These are phyloP conservation scores for Climacteris rufus DNA, from an alignment of 2,113 vertebrate genomes.

Conservation along the genomic window DNA sequence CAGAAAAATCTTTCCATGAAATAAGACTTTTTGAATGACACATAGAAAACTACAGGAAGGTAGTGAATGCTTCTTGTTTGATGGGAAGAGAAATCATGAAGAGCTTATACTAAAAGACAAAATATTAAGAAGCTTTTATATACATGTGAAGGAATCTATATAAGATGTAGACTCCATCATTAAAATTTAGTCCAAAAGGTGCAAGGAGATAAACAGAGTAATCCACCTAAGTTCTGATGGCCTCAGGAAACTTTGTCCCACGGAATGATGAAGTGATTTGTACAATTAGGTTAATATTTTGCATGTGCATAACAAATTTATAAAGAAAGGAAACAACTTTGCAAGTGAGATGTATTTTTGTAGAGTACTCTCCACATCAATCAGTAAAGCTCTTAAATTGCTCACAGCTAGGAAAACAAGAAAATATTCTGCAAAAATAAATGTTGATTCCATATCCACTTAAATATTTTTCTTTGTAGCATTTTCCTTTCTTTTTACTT, in stretches of 20 bases:
- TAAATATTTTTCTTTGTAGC: neutral
- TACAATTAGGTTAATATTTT: neutral
- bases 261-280: neutral
- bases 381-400: neutral
- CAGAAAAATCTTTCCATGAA: neutral
- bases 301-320: neutral
- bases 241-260: neutral
- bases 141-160: neutral
- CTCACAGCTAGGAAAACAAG: neutral
- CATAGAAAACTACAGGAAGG: neutral
- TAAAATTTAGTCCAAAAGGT: neutral
- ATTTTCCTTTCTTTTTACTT: neutral
- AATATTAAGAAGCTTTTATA: neutral
- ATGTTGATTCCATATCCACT: accelerated
- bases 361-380: neutral
- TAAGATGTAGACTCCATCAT: neutral
- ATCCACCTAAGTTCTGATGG: neutral
- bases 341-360: neutral
- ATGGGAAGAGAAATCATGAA: neutral
- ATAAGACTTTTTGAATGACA: constrained; percentile 5
- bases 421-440: neutral
- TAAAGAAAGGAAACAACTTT: neutral
- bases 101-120: neutral
- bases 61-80: neutral
- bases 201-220: neutral